phyloP scores from a whole-genome alignment of 1,140 invertebrate genomes.

The Stegodyphus dumicola region DNA sequence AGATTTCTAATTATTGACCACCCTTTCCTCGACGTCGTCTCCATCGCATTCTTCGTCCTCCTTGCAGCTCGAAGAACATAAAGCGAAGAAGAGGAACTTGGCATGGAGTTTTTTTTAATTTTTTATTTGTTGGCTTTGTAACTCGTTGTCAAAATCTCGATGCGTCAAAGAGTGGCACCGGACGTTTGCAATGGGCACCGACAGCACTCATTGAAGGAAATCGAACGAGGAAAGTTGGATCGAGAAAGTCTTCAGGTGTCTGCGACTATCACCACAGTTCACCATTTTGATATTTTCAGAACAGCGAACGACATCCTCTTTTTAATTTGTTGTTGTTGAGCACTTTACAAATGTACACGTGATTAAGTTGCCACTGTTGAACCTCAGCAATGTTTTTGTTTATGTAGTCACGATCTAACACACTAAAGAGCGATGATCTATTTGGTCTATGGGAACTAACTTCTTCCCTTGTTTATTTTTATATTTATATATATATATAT shows the following conservation, averaged over 20 bases:
- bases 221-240: constrained; percentile 37
- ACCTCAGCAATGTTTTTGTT: neutral
- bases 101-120: constrained; percentile 49
- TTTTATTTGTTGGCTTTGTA: constrained; percentile 18
- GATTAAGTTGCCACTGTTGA: constrained; percentile 27
- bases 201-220: constrained; percentile 28
- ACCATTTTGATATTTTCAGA: constrained; percentile 26
- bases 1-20: too few relatives aligned
- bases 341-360: constrained; percentile 61
- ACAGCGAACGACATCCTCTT: neutral
- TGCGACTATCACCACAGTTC: constrained; percentile 10
- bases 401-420: constrained; percentile 50
- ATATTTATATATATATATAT: constrained; percentile 21
- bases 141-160: constrained; percentile 57
- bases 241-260: constrained; percentile 9
- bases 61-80: constrained; percentile 45
- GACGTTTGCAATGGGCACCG: neutral
- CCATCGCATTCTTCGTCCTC: constrained; percentile 54
- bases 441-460: constrained; percentile 54
- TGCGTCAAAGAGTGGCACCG: constrained; percentile 12
- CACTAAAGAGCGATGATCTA: constrained; percentile 56
- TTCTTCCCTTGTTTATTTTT: constrained; percentile 25
- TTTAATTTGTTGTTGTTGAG: constrained; percentile 27
- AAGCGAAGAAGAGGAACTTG: constrained; percentile 61
- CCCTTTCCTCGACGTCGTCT: constrained; percentile 30